Evolutionary conservation across 2,888 invertebrate genomes (phyloP).

Genomic region (Tanytarsus gracilentus): DNA sequence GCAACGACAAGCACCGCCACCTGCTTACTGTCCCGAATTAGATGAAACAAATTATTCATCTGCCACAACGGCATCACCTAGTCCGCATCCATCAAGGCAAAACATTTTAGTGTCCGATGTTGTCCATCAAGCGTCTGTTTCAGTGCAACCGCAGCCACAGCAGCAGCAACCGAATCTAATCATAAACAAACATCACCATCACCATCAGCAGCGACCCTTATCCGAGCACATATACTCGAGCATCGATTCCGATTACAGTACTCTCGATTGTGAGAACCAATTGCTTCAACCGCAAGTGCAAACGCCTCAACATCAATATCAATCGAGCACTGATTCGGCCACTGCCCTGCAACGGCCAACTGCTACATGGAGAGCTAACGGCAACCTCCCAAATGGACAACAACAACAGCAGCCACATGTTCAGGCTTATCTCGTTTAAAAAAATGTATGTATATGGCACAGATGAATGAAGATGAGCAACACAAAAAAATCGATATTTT

Average conservation of each 20-base stretch:
- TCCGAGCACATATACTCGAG: conserved; percentile 86
- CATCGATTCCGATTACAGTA: conserved; percentile 81
- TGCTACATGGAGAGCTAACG: neutral
- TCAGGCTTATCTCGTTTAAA: conserved; percentile 43
- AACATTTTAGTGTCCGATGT: conserved; percentile 44
- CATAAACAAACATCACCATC: conserved; percentile 37
- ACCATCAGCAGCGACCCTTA: conserved; percentile 59
- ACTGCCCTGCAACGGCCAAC: conserved; percentile 41
- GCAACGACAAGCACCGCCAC: conserved; percentile 45
- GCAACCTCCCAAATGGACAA: conserved; percentile 34
- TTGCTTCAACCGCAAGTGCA: conserved; percentile 33
- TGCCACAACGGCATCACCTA: conserved; percentile 57
- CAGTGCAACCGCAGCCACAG: conserved; percentile 44
- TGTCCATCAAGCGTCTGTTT: conserved; percentile 46
- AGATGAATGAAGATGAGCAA: neutral
- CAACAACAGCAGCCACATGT: conserved; percentile 37
- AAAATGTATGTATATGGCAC: conserved; percentile 23
- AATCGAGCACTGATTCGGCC: conserved; percentile 45
- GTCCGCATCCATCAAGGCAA: conserved; percentile 47
- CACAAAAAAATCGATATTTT: neutral
- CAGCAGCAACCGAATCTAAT: conserved; percentile 43
- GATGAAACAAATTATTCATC: conserved; percentile 57
- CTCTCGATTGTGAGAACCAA: conserved; percentile 60
- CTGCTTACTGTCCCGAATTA: conserved; percentile 47
- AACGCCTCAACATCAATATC: conserved; percentile 30